These are phyloP conservation scores for Phania funesta DNA, from an alignment of 2,888 invertebrate genomes.

Conservation along the genomic window DNA sequence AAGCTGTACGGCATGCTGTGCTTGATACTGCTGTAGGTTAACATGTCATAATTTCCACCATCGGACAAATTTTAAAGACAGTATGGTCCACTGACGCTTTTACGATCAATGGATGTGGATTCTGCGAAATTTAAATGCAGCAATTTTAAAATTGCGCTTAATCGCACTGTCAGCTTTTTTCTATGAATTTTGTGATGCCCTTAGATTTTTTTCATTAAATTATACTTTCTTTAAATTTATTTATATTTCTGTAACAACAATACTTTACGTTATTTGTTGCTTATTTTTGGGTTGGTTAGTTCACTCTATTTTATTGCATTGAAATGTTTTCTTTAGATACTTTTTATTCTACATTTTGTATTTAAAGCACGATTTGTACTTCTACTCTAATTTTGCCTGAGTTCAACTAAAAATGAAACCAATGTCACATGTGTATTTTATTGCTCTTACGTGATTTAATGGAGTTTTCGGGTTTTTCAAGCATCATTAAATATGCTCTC, in stretches of 20 bases:
- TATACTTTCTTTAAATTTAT: conserved; percentile 19
- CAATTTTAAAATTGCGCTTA: too few relatives aligned
- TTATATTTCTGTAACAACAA: conserved; percentile 21
- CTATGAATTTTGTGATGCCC: too few relatives aligned
- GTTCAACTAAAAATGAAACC: conserved; percentile 57
- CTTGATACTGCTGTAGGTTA: too few relatives aligned
- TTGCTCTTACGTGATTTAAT: conserved; percentile 67
- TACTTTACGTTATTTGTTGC: conserved; percentile 23
- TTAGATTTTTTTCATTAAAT: too few relatives aligned
- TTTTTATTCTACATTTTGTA: background rate
- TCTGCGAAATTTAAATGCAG: too few relatives aligned
- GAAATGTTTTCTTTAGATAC: background rate
- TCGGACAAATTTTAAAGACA: too few relatives aligned
- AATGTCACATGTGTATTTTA: conserved; percentile 65
- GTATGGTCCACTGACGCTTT: too few relatives aligned
- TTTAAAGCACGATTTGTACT: conserved; percentile 24
- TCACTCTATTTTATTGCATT: conserved; percentile 11
- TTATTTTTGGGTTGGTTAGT: conserved; percentile 15
- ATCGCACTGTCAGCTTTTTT: too few relatives aligned
- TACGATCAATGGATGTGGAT: too few relatives aligned
- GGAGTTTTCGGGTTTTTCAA: conserved; percentile 66
- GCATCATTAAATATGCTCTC: conserved; percentile 57
- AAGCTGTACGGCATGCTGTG: too few relatives aligned
- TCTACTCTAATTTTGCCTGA: conserved; percentile 50
- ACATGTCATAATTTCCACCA: too few relatives aligned